phyloP scores from a whole-genome alignment of 2,113 vertebrate species.

The Smithornis capensis region DNA sequence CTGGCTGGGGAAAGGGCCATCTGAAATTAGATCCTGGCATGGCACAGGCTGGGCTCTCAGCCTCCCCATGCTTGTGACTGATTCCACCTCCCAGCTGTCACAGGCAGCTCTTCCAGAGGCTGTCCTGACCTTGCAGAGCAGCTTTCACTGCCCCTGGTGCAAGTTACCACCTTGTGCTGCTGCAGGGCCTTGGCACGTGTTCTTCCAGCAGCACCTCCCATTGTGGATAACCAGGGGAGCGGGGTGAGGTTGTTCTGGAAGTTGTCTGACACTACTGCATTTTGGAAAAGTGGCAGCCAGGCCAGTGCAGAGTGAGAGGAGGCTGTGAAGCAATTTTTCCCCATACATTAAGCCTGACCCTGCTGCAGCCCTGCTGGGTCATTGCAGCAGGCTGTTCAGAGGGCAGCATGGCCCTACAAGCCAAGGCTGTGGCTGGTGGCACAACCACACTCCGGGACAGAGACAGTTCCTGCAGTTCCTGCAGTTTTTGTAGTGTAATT shows the following conservation, averaged over 20 bases:
- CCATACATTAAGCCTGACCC: not conserved
- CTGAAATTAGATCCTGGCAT: not conserved
- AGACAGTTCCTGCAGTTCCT: not conserved
- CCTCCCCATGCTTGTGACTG: not conserved
- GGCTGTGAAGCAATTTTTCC: not conserved
- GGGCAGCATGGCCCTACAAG: rapidly evolving
- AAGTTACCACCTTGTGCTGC: not conserved
- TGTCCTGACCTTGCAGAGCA: not conserved
- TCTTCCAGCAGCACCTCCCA: not conserved
- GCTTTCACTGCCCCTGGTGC: not conserved
- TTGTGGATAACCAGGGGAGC: rapidly evolving
- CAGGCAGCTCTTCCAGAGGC: not conserved
- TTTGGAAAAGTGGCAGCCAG: not conserved
- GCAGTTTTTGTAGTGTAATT: not conserved
- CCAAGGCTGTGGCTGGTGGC: not conserved
- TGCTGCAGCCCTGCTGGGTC: not conserved
- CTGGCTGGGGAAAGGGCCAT: not conserved
- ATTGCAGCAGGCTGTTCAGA: not conserved
- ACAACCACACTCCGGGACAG: not conserved
- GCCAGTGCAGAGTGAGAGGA: not conserved
- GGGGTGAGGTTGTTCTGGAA: not conserved
- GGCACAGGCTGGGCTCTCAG: not conserved
- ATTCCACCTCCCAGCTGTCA: not conserved
- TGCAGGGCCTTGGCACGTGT: not conserved
- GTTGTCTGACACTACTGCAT: not conserved